Conservation (phyloP, 2,797 vertebrate species). For the Tamandua tetradactyla region DNA sequence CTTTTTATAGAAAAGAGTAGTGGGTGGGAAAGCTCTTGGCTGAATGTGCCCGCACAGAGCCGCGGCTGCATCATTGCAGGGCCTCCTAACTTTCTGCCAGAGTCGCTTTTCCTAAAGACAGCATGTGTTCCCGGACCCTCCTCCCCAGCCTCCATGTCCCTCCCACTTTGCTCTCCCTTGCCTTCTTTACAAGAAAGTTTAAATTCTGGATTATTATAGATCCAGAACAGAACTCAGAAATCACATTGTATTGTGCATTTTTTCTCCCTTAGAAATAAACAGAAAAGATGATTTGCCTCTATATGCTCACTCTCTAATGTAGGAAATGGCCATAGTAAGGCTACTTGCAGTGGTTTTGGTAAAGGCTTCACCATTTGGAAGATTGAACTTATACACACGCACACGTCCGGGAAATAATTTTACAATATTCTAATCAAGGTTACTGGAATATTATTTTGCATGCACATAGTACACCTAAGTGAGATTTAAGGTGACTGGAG, state of each 20-base stretch:
- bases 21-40: background rate
- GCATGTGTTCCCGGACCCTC: fast-evolving
- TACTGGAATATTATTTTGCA: background rate
- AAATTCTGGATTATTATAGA: background rate
- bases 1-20: background rate
- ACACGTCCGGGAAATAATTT: background rate
- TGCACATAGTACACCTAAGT: background rate
- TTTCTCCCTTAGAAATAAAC: background rate
- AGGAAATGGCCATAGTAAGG: background rate
- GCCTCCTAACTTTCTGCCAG: background rate
- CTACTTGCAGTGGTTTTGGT: background rate
- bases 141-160: too few relatives aligned
- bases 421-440: background rate
- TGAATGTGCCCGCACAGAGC: background rate
- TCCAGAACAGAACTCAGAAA: background rate
- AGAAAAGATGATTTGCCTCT: background rate
- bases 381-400: background rate
- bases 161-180: too few relatives aligned
- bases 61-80: fast-evolving
- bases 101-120: background rate
- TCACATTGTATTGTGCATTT: background rate
- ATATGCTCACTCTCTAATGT: background rate
- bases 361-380: background rate
- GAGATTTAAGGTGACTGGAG: background rate
- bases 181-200: background rate